Percentiles rank a stretch among this genome's conserved stretches.
Evolutionary conservation across 2,113 vertebrate species (phyloP).

Genomic region (Pelusios castaneus): DNA sequence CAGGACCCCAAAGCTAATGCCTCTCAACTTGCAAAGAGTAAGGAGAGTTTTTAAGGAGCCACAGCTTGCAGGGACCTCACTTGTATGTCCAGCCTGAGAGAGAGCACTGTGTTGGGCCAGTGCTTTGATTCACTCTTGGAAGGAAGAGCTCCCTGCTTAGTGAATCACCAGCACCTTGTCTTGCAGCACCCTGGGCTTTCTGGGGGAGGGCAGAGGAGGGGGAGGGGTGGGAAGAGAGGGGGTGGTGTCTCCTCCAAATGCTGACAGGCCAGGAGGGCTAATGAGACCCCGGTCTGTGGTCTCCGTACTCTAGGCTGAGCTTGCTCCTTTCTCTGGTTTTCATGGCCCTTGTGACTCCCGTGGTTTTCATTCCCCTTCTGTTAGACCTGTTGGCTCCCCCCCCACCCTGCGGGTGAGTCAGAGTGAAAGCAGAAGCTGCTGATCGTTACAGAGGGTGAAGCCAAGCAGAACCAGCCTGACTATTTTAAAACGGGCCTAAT

Average conservation of each 20-base stretch:
- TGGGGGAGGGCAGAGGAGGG: too few species aligned
- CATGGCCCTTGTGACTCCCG: background rate
- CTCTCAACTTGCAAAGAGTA: background rate
- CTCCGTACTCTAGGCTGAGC: background rate
- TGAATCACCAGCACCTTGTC: background rate
- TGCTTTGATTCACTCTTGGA: background rate
- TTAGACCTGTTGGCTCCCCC: background rate
- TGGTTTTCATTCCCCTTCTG: background rate
- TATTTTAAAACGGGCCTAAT: slow-evolving; percentile 80
- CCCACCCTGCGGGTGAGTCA: slow-evolving; percentile 72
- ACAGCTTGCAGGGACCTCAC: background rate
- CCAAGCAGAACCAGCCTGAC: slow-evolving; percentile 76
- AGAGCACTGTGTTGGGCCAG: background rate
- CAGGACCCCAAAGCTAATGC: background rate
- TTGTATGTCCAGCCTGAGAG: background rate
- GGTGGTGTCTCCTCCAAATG: background rate
- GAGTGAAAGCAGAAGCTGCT: slow-evolving; percentile 83
- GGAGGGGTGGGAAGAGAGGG: too few species aligned
- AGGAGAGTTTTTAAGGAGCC: background rate
- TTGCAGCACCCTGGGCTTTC: background rate
- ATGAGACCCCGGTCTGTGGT: background rate
- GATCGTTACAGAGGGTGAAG: slow-evolving; percentile 40
- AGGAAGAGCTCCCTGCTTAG: background rate
- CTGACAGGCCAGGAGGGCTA: background rate
- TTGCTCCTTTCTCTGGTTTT: background rate